Evolutionary conservation across 2,797 vertebrate species (phyloP).

Genomic region (Merluccius polli): DNA sequence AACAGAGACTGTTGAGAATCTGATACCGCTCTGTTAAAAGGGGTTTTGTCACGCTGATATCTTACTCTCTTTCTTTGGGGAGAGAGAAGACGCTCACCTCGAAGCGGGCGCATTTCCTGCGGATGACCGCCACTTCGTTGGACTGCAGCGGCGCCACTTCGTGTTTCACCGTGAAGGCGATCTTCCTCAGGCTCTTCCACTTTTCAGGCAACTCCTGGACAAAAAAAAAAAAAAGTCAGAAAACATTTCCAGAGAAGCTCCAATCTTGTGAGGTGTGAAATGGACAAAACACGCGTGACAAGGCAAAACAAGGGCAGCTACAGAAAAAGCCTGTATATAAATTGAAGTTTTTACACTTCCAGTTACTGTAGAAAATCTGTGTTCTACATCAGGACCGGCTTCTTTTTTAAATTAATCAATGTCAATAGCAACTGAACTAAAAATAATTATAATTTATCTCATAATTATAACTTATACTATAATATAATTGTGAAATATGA

Average conservation of each 20-base stretch:
- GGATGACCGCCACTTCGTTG: conserved; percentile 84
- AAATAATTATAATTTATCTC: not conserved
- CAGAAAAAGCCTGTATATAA: not conserved
- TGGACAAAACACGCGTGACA: not conserved
- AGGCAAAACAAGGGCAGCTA: too few species aligned
- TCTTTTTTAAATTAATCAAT: not conserved
- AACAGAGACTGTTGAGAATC: conserved; percentile 40
- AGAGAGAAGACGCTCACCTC: conserved; percentile 70
- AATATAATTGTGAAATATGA: not conserved
- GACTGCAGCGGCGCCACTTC: conserved; percentile 81
- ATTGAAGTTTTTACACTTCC: not conserved
- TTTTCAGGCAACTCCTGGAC: conserved; percentile 79
- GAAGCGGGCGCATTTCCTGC: conserved; percentile 86
- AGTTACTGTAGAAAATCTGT: not conserved
- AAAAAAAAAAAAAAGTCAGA: too few species aligned
- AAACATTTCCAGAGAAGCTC: too few species aligned
- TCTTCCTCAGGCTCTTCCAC: conserved; percentile 77
- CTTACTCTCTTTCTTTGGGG: conserved; percentile 23
- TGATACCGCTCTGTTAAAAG: conserved; percentile 28
- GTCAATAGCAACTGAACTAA: not conserved
- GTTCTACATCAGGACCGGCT: not conserved
- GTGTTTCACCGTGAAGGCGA: conserved; percentile 80
- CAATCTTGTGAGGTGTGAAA: not conserved
- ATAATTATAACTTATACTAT: not conserved
- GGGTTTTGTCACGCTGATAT: conserved; percentile 27